These are phyloP conservation scores for Dendrocopos noguchii DNA, from an alignment of 2,113 vertebrate genomes.

Conservation along the genomic window DNA sequence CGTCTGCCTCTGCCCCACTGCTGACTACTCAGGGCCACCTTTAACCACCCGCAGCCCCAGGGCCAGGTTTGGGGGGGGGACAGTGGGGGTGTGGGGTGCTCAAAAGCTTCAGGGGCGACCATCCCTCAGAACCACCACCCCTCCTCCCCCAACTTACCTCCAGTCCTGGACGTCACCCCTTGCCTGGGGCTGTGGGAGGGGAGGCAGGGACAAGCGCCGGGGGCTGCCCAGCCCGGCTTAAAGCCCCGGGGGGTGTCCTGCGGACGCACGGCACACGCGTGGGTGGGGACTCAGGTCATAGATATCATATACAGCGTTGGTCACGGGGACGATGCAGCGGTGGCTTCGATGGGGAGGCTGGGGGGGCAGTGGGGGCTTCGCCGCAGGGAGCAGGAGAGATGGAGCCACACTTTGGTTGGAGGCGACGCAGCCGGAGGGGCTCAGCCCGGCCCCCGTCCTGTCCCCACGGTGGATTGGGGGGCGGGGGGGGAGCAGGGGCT, in stretches of 20 bases:
- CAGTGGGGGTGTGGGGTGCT: background rate
- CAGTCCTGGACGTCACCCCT: slow-evolving; percentile 28
- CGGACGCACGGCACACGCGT: slow-evolving; percentile 8
- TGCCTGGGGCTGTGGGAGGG: slow-evolving; percentile 26
- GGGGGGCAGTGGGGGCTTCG: background rate
- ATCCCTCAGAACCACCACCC: background rate
- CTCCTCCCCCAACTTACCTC: slow-evolving; percentile 43
- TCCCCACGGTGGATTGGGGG: too few relatives aligned
- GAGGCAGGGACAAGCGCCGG: background rate
- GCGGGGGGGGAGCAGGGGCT: background rate
- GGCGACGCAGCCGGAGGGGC: background rate
- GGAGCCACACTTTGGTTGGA: slow-evolving; percentile 41
- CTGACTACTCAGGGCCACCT: background rate
- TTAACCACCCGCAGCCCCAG: background rate
- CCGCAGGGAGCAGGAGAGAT: background rate
- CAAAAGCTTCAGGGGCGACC: background rate
- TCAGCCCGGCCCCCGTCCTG: background rate
- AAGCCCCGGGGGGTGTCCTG: slow-evolving; percentile 22
- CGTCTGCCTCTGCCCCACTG: background rate
- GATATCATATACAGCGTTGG: background rate
- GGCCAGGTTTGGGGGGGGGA: background rate
- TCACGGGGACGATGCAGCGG: slow-evolving; percentile 25
- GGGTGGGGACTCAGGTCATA: slow-evolving; percentile 10
- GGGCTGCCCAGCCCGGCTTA: background rate
- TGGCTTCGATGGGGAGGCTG: slow-evolving; percentile 4